Base-by-base conservation (phyloP, 2,797 vertebrate genomes). In the Adelosebastes latens region DNA sequence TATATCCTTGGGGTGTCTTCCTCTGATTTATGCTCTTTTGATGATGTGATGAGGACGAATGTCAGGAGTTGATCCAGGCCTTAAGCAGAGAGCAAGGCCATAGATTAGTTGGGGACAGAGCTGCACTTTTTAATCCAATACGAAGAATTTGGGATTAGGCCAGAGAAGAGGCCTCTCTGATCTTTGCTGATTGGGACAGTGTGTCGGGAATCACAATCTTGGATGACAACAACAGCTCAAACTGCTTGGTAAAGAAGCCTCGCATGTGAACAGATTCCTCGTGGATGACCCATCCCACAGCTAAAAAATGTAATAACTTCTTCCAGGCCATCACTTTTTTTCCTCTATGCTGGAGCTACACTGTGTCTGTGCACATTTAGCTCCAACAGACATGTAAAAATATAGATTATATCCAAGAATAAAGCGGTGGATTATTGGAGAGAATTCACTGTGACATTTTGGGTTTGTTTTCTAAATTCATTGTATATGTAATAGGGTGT, bases 61-160 rank as follows among this genome's bases (percentile, higher is more conserved):
- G 65, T 72, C 32, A 72, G 24, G n/a, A 72, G 32, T 32, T 56
- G 25, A 79, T 77, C 14, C 22, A 5, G 25, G 11, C 18, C 11
- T 60, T 56, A 18, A 52, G 20, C 32, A 60, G 25, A 0, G 2
- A 74, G 24, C 25, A 75, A n/a, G 56, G 24, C 25, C 24, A 46
- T 42, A 75, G 81, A 81, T 87, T 32, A 86, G 3, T 52, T 16
- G 27, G 5, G 32, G 36, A 27, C 25, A 67, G 31, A 73, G 34
- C 46, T 68, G 13, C 52, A 67, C 7, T 12, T 22, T 74, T 70
- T 79, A 80, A 88, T 87, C 75, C 67, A 74, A 36, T 20, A n/a
- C 42, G 29, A 39, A 27, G 2, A 73, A 66, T 16, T 11, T 70
- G 56, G 84, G 75, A 83, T 78, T 67, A 88, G 69, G 14, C n/a